phyloP scores from a whole-genome alignment of 2,888 invertebrate genomes.

The Andricus curvator region DNA sequence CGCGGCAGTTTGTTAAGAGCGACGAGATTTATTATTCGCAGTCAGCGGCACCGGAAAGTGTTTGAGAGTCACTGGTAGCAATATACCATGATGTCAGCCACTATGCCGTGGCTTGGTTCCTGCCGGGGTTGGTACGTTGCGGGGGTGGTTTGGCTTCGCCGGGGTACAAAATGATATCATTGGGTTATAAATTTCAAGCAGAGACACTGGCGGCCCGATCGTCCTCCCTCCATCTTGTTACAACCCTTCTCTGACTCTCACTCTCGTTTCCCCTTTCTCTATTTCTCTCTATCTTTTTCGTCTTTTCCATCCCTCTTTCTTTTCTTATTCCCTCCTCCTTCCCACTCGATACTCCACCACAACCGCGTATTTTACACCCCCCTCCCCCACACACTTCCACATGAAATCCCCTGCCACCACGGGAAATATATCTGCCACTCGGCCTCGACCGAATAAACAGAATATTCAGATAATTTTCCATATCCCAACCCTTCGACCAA shows the following conservation, averaged over 20 bases:
- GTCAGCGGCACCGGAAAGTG: constrained; percentile 63
- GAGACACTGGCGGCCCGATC: constrained; percentile 75
- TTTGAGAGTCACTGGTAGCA: constrained; percentile 76
- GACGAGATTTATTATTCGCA: constrained; percentile 63
- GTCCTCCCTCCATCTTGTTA: constrained; percentile 58
- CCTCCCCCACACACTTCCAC: constrained; percentile 46
- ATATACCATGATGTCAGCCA: constrained; percentile 77
- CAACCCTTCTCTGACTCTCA: constrained; percentile 58
- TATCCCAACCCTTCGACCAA: constrained; percentile 50
- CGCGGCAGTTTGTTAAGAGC: constrained; percentile 62
- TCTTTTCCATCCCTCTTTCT: constrained; percentile 76
- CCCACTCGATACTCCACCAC: constrained; percentile 77
- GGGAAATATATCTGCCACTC: constrained; percentile 70
- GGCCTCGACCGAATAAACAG: constrained; percentile 73
- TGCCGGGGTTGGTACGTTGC: constrained; percentile 62
- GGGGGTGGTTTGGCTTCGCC: constrained; percentile 73
- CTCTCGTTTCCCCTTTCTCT: constrained; percentile 70
- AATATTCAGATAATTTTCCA: constrained; percentile 75
- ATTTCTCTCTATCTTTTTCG: constrained; percentile 79
- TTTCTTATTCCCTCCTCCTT: constrained; percentile 78
- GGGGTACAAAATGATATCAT: constrained; percentile 78
- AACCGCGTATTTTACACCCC: constrained; percentile 64
- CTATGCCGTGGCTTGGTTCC: constrained; percentile 67
- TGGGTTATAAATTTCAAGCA: constrained; percentile 77
- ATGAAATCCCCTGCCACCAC: constrained; percentile 62